A percentile compares a stretch with the other conserved stretches of the same genome.
Evolutionary conservation across 64 coral and sea anemone genomes (phyloP).

Genomic region (Astreopora myriophthalma): DNA sequence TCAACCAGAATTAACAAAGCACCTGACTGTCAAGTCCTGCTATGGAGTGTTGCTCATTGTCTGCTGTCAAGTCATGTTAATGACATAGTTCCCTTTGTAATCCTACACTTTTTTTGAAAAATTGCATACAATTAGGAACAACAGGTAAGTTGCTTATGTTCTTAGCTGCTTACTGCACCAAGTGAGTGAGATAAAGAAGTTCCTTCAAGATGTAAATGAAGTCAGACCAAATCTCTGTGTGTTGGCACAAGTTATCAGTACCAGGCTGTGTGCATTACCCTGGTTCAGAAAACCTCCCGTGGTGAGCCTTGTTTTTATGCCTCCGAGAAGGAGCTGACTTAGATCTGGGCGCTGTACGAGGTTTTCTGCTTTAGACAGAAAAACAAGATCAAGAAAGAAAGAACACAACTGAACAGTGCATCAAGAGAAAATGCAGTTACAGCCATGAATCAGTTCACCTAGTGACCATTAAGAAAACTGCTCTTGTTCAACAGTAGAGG

Average conservation of each 20-base stretch:
- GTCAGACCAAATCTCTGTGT: neutral
- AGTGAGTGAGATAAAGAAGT: neutral
- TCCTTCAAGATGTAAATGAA: neutral
- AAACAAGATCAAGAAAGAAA: neutral
- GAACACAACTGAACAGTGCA: neutral
- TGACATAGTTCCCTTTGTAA: no score
- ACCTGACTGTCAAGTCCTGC: no score
- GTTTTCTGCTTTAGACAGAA: neutral
- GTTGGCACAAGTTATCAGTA: neutral
- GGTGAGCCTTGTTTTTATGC: neutral
- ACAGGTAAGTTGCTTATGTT: neutral
- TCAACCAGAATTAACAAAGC: no score
- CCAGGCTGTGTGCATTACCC: neutral
- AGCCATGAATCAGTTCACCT: no score
- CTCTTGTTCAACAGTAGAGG: no score
- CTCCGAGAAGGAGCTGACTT: slow-evolving; percentile 36
- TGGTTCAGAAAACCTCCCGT: neutral
- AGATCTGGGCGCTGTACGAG: neutral
- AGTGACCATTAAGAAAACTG: no score
- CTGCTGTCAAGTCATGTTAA: no score
- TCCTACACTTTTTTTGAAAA: neutral
- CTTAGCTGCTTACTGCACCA: neutral
- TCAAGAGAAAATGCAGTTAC: neutral
- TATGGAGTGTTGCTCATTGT: no score
- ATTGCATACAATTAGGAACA: neutral